These are phyloP conservation scores for Bagarius yarrelli DNA, from an alignment of 2,113 vertebrate genomes.

Conservation along the genomic window DNA sequence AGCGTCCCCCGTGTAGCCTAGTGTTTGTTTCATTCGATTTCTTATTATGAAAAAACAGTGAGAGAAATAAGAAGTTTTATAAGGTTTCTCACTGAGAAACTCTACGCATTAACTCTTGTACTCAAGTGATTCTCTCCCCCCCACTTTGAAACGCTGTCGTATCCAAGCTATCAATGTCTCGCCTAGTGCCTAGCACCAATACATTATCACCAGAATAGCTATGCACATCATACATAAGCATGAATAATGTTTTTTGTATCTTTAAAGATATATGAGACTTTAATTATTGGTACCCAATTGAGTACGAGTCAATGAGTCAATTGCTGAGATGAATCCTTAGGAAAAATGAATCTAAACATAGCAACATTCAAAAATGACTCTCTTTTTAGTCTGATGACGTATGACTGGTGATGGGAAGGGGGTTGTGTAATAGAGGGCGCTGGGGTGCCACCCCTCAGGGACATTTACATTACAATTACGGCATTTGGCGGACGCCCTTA, in stretches of 20 bases:
- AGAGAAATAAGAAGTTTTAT: background rate
- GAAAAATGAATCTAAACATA: background rate
- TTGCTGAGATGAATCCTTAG: background rate
- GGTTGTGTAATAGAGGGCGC: too few species aligned
- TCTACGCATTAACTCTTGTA: background rate
- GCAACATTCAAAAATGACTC: background rate
- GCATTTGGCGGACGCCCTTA: too few species aligned
- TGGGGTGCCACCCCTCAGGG: too few species aligned
- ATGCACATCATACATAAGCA: background rate
- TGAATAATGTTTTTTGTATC: background rate
- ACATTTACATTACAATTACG: too few species aligned
- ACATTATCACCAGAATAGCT: background rate
- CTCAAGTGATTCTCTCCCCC: background rate
- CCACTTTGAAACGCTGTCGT: background rate
- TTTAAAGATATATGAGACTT: background rate
- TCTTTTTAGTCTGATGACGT: background rate
- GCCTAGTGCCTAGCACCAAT: background rate
- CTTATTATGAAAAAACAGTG: background rate
- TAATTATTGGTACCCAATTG: background rate
- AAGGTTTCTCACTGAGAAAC: background rate
- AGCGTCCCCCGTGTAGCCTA: background rate
- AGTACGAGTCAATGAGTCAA: background rate
- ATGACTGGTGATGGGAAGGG: background rate
- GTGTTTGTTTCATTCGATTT: background rate
- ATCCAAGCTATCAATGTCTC: background rate